Conservation (phyloP, 2,888 invertebrate species). For the Zaprionus obscuricornis region DNA sequence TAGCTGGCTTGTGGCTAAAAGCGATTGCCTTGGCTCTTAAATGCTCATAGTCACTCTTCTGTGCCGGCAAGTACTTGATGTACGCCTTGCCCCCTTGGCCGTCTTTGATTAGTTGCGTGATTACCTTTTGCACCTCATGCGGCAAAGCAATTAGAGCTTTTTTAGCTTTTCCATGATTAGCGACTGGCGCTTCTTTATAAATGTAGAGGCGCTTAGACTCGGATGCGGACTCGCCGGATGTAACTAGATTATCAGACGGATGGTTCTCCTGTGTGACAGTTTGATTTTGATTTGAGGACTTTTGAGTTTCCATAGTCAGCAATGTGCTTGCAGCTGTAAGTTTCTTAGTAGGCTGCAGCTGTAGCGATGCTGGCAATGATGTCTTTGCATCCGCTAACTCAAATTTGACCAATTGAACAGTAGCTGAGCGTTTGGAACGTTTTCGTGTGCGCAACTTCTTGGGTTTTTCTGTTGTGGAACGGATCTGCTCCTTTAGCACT, state of each 20-base stretch:
- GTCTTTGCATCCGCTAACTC: constrained; percentile 81
- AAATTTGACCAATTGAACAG: constrained; percentile 77
- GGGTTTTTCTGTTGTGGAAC: constrained; percentile 7
- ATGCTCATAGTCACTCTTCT: constrained; percentile 70
- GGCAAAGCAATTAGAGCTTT: constrained; percentile 74
- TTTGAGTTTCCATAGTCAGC: constrained; percentile 51
- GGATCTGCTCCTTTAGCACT: constrained; percentile 1
- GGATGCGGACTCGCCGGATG: constrained; percentile 40
- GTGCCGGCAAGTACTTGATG: constrained; percentile 70
- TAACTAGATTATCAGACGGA: constrained; percentile 48
- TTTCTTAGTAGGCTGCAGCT: constrained; percentile 40
- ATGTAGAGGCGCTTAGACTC: constrained; percentile 71
- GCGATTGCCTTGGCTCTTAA: constrained; percentile 37
- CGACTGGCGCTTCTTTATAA: constrained; percentile 62
- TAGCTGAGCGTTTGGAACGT: constrained; percentile 54
- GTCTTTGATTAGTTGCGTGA: constrained; percentile 74
- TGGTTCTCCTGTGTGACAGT: constrained; percentile 3
- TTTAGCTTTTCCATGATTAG: constrained; percentile 58
- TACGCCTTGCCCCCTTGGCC: constrained; percentile 70
- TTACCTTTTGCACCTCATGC: constrained; percentile 79
- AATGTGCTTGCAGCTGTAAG: too few species aligned
- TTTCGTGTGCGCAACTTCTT: constrained; percentile 38
- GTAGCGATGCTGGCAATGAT: constrained; percentile 50
- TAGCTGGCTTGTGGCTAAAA: constrained; percentile 37
- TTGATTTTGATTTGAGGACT: constrained; percentile 11